Conservation (phyloP, 1,140 invertebrate genomes). For the Aricia agestis region DNA sequence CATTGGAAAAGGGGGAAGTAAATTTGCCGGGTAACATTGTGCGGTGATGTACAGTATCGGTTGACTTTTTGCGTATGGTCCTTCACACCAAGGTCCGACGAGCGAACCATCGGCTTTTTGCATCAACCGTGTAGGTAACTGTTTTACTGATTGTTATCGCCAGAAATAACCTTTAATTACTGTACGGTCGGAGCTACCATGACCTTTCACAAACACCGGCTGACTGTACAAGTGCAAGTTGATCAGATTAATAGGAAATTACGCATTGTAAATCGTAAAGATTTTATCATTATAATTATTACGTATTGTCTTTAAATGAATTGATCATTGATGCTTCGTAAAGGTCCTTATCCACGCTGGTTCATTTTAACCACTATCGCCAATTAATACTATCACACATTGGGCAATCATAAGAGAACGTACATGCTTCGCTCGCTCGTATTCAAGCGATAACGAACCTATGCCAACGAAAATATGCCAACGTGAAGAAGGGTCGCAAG, state of each 20-base stretch:
- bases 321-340: background rate
- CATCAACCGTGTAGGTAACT: constrained; percentile 62
- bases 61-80: constrained; percentile 44
- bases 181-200: constrained; percentile 67
- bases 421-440: no score
- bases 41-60: constrained; percentile 21
- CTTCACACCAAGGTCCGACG: constrained; percentile 49
- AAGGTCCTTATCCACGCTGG: background rate
- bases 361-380: background rate
- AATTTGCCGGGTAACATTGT: background rate
- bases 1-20: no score
- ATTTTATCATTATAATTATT: constrained; percentile 12
- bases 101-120: constrained; percentile 59
- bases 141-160: constrained; percentile 72
- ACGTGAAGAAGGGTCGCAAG: no score
- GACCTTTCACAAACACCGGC: constrained; percentile 64
- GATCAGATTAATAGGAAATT: constrained; percentile 36
- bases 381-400: no score
- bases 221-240: constrained; percentile 46
- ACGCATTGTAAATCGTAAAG: constrained; percentile 17
- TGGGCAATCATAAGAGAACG: no score
- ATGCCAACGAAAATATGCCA: no score
- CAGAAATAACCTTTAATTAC: constrained; percentile 76
- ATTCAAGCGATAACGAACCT: no score
- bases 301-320: background rate